Base-by-base conservation (phyloP, 2,797 vertebrate genomes). In the Orientallactaga sibirica region DNA sequence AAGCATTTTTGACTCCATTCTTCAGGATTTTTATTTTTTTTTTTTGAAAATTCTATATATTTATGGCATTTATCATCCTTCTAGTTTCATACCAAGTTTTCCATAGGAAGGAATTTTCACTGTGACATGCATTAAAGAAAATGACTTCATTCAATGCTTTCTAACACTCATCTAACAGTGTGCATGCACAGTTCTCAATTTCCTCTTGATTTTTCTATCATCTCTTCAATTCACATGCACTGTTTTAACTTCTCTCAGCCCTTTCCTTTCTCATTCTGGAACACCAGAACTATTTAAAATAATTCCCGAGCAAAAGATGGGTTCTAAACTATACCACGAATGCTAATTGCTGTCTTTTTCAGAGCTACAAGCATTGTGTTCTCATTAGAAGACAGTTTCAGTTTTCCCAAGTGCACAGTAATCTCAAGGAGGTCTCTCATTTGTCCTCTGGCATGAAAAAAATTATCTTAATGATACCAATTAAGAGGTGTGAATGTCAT, bases 371-470 rank as follows among this genome's bases (percentile, higher is more conserved):
- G 58, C 92, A 52, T 86, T 14, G 85, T 94, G 92, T 95, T 86
- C 97, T 95, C 95, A 95, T 97, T 97, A 97, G 96, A 95, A 67
- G 87, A 88, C 86, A 93, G 82, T 96, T 98, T 96, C 5, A 93
- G 8, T 79, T 86, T 97, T 97, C 91, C 82, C 91, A 97, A 75
- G 66, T 96, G 77, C 62, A 85, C 20, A 86, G 55, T 93, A 86
- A n/a, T 93, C 92, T 96, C 87, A 94, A 95, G 94, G 64, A 97
- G 88, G 20, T 8, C 70, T 93, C 96, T 90, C 88, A 52, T 3
- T 97, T 97, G 96, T 97, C 80, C 87, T 94, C 86, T 84, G 76
- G 77, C 71, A 66, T 4, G 1, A 92, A 94, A 96, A 88, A 90
- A 90, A 71, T 37, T 48, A 20, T 86, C 48, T 89, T 96, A 96